A percentile compares a stretch with the other conserved stretches of the same genome.
Conservation (phyloP, 1,140 invertebrate genomes). For the Dreissena polymorpha region DNA sequence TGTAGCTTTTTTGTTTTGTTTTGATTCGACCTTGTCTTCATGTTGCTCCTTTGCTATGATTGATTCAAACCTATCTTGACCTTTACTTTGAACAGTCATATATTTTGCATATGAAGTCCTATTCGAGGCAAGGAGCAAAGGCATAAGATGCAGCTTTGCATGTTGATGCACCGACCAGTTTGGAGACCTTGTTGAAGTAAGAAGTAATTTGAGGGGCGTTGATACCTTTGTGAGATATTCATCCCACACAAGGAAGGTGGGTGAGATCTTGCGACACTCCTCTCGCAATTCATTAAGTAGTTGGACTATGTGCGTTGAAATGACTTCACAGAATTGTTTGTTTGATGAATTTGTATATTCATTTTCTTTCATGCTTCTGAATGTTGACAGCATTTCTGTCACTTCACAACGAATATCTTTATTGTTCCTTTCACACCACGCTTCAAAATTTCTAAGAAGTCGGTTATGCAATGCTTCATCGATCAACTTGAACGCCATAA, state of each 20-base stretch:
- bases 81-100: background rate
- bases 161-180: background rate
- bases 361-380: background rate
- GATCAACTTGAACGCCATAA: slow-evolving; percentile 18
- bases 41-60: no score
- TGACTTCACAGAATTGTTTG: background rate
- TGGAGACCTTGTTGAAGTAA: slow-evolving; percentile 11
- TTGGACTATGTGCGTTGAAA: background rate
- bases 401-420: background rate
- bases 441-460: background rate
- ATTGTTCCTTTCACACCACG: background rate
- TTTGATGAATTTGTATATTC: background rate
- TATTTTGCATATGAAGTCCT: background rate
- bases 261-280: background rate
- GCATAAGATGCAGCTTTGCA: slow-evolving; percentile 5
- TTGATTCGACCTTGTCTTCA: no score
- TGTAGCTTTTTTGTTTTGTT: background rate
- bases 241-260: slow-evolving; percentile 3
- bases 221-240: slow-evolving; percentile 7
- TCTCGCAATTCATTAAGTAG: background rate
- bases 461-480: slow-evolving; percentile 9
- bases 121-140: slow-evolving; percentile 20
- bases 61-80: no score
- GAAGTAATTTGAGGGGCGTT: background rate
- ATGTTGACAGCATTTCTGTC: background rate